A percentile compares a stretch with the other conserved stretches of the same genome.
Conservation (phyloP, 2,797 vertebrate species). For the Semotilus atromaculatus region DNA sequence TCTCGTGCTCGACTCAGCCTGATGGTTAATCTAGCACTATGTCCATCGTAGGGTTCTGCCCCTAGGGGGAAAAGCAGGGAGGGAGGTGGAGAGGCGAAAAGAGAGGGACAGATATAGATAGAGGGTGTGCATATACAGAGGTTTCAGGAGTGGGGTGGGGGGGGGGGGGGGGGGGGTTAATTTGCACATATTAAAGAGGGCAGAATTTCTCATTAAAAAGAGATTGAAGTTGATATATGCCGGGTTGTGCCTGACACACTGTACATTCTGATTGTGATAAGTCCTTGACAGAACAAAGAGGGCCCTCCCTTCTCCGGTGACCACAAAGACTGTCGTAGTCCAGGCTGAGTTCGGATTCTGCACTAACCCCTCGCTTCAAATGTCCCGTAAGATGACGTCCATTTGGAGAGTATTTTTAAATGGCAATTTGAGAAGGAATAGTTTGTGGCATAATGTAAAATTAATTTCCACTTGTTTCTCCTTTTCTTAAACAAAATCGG, state of each 20-base stretch:
- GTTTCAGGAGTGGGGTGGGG: conserved; percentile 60
- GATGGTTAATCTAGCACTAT: conserved; percentile 62
- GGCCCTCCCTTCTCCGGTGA: conserved; percentile 62
- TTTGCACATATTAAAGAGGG: conserved; percentile 87
- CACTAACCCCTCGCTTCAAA: conserved; percentile 23
- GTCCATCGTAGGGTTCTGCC: conserved; percentile 60
- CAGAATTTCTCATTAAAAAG: conserved; percentile 87
- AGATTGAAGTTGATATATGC: conserved; percentile 88
- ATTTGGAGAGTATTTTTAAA: not conserved
- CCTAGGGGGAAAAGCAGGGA: conserved; percentile 52
- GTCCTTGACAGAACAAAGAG: conserved; percentile 85
- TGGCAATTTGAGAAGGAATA: not conserved
- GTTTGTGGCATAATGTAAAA: not conserved
- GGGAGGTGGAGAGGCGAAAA: conserved; percentile 19
- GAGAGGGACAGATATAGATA: conserved; percentile 38
- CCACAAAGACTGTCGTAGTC: conserved; percentile 41
- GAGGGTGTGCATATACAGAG: conserved; percentile 56
- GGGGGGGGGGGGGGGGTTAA: conserved; percentile 77
- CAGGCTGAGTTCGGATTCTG: conserved; percentile 24
- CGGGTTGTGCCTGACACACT: conserved; percentile 82
- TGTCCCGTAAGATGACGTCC: not conserved
- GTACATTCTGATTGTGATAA: conserved; percentile 82
- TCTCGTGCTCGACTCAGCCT: conserved; percentile 45
- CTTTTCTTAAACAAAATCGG: not conserved
- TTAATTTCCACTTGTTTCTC: not conserved